Evolutionary conservation across 2,888 invertebrate species (phyloP).

Genomic region (Thereva nobilitata): DNA sequence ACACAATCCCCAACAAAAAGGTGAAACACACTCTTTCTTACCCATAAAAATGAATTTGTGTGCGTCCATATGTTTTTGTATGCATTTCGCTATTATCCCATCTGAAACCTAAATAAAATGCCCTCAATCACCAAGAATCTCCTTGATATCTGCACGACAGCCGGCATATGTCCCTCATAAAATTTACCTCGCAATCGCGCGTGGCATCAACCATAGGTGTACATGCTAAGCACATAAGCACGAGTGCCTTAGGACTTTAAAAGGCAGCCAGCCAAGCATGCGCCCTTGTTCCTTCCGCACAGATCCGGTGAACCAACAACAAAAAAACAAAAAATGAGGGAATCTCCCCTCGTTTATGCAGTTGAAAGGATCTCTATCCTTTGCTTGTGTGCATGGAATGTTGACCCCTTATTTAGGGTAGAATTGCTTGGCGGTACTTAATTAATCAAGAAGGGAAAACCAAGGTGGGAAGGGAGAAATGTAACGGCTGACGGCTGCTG

Average conservation of each 20-base stretch:
- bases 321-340: slow-evolving; percentile 5
- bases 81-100: no score
- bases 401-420: slow-evolving; percentile 24
- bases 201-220: no score
- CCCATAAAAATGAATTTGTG: background rate
- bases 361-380: background rate
- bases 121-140: no score
- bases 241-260: background rate
- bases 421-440: slow-evolving; percentile 35
- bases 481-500: slow-evolving; percentile 31
- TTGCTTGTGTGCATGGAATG: slow-evolving; percentile 2
- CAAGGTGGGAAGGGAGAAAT: slow-evolving; percentile 17
- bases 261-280: slow-evolving; percentile 27
- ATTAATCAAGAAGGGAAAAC: slow-evolving; percentile 34
- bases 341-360: slow-evolving; percentile 8
- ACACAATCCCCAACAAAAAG: background rate
- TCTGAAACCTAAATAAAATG: no score
- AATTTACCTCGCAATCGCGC: slow-evolving; percentile 5
- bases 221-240: background rate
- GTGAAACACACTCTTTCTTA: slow-evolving; percentile 6
- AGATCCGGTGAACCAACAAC: background rate
- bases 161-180: background rate
- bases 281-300: slow-evolving; percentile 35
- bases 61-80: no score
- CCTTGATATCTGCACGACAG: no score